A percentile compares a stretch with the other conserved stretches of the same genome.
These are phyloP conservation scores for Platycnemis pennipes DNA, from an alignment of 2,888 invertebrate species.

Conservation along the genomic window DNA sequence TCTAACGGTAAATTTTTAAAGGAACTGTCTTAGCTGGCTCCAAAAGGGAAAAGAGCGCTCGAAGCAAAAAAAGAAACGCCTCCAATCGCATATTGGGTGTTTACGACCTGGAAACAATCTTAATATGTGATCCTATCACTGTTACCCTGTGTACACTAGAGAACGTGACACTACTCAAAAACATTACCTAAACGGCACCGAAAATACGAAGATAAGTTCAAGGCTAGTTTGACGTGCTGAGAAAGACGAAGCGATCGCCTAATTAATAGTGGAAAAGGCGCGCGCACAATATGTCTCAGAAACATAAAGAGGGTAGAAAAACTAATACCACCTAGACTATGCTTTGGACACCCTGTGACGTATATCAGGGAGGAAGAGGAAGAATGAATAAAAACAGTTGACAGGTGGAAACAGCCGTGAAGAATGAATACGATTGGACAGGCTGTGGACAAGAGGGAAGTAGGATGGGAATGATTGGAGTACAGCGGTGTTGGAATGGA, in stretches of 20 bases:
- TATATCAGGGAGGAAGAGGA: constrained; percentile 17
- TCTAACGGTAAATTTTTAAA: no score
- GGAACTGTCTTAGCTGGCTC: no score
- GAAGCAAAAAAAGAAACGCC: no score
- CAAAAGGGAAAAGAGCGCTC: no score
- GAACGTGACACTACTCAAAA: no score
- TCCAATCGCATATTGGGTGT: no score
- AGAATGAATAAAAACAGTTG: constrained; percentile 29
- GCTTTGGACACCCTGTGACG: background rate
- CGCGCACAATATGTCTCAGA: background rate
- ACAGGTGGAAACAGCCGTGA: constrained; percentile 13
- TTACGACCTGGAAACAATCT: no score
- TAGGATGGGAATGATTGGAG: background rate
- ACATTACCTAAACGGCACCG: no score
- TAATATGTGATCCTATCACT: no score
- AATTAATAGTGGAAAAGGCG: constrained; percentile 38
- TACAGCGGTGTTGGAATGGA: no score
- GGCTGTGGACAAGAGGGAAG: constrained; percentile 5
- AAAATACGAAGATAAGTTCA: background rate
- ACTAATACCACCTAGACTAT: background rate
- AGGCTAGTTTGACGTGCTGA: constrained; percentile 8
- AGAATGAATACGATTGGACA: background rate
- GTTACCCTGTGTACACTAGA: no score
- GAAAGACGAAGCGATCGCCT: constrained; percentile 19
- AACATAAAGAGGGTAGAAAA: background rate